A percentile compares a stretch with the other conserved stretches of the same genome.
Conservation (phyloP, 2,888 invertebrate species). For the Neoaliturus tenellus region DNA sequence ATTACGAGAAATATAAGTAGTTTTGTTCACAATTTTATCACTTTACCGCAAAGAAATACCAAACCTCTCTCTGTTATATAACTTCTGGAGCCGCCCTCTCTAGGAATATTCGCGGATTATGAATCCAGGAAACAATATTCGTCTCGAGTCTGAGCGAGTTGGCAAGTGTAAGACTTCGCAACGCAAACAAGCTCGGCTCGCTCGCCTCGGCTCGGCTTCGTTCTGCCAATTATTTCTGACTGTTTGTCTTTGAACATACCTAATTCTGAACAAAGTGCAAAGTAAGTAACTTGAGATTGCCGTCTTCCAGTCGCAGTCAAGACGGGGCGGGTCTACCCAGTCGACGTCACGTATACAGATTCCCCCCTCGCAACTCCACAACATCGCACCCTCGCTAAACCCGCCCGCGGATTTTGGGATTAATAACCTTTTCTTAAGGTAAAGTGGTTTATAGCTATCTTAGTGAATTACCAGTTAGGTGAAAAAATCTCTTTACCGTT, state of each 20-base stretch:
- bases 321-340: not conserved
- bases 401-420: not conserved
- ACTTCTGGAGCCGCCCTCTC: no score
- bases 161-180: not conserved
- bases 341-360: constrained; percentile 34
- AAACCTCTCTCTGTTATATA: no score
- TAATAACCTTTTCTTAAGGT: not conserved
- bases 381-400: not conserved
- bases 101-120: not conserved
- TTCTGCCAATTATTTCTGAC: constrained; percentile 47
- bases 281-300: constrained; percentile 37
- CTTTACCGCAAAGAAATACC: no score
- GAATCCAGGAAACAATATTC: constrained; percentile 5
- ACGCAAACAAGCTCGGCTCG: constrained; percentile 29
- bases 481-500: no score
- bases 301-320: constrained; percentile 9
- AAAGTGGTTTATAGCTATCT: no score
- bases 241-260: constrained; percentile 52
- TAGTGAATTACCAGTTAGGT: no score
- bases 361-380: not conserved
- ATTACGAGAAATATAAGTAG: no score
- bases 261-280: constrained; percentile 53
- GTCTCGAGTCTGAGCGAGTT: constrained; percentile 24
- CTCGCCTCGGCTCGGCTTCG: not conserved
- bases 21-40: no score